Percentiles rank a stretch among this genome's conserved stretches.
These are phyloP conservation scores for Asteroscopus sphinx DNA, from an alignment of 2,888 invertebrate species.

Conservation along the genomic window DNA sequence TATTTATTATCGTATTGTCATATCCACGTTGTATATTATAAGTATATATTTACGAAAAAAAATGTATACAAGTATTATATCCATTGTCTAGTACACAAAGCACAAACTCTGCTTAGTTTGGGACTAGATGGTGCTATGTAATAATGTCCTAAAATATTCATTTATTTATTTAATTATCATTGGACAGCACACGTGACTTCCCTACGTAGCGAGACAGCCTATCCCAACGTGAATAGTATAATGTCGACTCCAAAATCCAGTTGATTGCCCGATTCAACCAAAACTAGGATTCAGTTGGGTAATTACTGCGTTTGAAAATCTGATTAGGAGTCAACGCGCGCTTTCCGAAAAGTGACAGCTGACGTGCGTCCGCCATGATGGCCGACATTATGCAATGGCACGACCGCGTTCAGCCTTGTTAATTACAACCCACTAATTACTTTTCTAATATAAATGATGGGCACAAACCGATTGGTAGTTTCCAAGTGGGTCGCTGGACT, in stretches of 20 bases:
- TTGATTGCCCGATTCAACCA: slow-evolving; percentile 39
- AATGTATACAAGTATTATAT: no score
- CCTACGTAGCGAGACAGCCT: not conserved
- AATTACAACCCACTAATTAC: slow-evolving; percentile 82
- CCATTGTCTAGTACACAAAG: no score
- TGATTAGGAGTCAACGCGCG: slow-evolving; percentile 77
- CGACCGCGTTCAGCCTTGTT: slow-evolving; percentile 75
- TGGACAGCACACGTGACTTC: slow-evolving; percentile 3
- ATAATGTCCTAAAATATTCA: no score
- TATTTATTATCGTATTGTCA: no score
- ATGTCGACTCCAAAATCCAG: slow-evolving; percentile 9
- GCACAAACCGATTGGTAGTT: slow-evolving; percentile 43
- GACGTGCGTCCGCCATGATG: slow-evolving; percentile 77
- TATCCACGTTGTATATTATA: no score
- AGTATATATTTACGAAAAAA: no score
- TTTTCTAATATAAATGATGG: slow-evolving; percentile 67
- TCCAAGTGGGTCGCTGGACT: slow-evolving; percentile 17
- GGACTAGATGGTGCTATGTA: no score
- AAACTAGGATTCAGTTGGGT: slow-evolving; percentile 49
- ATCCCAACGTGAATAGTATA: slow-evolving; percentile 21
- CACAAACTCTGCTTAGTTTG: no score
- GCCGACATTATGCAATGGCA: slow-evolving; percentile 82
- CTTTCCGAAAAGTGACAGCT: slow-evolving; percentile 80
- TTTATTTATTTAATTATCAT: no score
- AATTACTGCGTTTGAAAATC: slow-evolving; percentile 65